These are phyloP conservation scores for Sphaeramia orbicularis DNA, from an alignment of 2,797 vertebrate genomes.

Conservation along the genomic window DNA sequence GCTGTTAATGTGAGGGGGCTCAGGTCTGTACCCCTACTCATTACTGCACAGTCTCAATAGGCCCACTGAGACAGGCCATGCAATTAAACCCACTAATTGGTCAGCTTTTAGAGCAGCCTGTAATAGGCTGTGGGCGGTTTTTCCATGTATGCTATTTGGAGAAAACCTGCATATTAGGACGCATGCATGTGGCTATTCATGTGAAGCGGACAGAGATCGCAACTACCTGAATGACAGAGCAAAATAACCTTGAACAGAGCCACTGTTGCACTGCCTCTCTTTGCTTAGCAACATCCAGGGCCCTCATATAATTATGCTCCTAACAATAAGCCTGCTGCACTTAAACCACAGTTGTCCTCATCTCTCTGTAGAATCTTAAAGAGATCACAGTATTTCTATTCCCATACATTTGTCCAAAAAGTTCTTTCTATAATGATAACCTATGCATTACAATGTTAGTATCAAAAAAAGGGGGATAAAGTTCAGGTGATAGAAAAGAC, in stretches of 20 bases:
- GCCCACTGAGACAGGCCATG: constrained; percentile 52
- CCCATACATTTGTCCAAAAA: constrained; percentile 46
- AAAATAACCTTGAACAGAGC: constrained; percentile 26
- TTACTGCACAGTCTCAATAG: constrained; percentile 50
- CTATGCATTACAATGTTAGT: neutral
- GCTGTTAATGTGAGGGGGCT: constrained; percentile 50
- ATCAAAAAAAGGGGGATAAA: neutral
- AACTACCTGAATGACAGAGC: constrained; percentile 10
- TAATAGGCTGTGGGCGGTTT: constrained; percentile 55
- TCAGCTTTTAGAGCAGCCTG: constrained; percentile 52
- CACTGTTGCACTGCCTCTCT: constrained; percentile 17
- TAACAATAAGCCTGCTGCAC: constrained; percentile 47
- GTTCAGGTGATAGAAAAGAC: constrained; percentile 33
- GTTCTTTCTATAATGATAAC: constrained; percentile 28
- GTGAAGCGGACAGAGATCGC: constrained; percentile 13
- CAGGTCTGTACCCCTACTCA: constrained; percentile 50
- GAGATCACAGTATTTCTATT: constrained; percentile 38
- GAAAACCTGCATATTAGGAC: constrained; percentile 26
- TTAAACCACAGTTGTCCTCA: constrained; percentile 32
- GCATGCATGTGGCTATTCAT: neutral
- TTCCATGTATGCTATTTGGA: constrained; percentile 39
- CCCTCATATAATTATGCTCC: constrained; percentile 41
- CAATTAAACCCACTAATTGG: constrained; percentile 79
- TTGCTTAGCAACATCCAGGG: constrained; percentile 60
- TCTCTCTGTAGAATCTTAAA: constrained; percentile 24